A percentile compares a stretch with the other conserved stretches of the same genome.
These are phyloP conservation scores for Procapra przewalskii DNA, from an alignment of 2,113 vertebrate genomes.

Conservation along the genomic window DNA sequence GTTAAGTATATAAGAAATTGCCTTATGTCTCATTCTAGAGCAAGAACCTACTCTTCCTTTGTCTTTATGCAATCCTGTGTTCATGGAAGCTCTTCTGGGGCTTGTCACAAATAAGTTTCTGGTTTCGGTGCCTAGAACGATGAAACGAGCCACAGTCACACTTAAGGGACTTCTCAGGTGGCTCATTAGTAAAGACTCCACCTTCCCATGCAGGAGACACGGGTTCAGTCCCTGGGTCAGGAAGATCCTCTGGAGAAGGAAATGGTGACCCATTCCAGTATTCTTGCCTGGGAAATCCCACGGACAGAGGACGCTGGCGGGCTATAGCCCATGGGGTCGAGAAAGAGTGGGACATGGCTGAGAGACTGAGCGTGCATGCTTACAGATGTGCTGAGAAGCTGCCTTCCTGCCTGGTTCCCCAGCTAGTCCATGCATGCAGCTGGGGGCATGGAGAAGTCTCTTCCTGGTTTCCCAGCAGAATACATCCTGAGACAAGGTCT, in stretches of 20 bases:
- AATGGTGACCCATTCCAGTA: not conserved
- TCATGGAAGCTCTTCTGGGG: not conserved
- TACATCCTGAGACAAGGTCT: not conserved
- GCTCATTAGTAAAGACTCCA: not conserved
- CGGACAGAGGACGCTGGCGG: not conserved
- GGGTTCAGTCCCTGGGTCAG: not conserved
- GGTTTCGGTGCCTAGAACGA: not conserved
- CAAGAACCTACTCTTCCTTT: not conserved
- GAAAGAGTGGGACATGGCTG: not conserved
- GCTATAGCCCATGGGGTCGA: not conserved
- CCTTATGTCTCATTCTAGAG: not conserved
- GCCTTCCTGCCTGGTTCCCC: not conserved
- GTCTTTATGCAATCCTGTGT: not conserved
- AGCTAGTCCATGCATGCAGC: accelerated
- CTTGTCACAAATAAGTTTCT: not conserved
- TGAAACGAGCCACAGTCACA: accelerated
- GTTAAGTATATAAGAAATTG: not conserved
- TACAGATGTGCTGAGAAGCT: not conserved
- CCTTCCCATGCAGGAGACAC: not conserved
- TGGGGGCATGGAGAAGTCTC: not conserved
- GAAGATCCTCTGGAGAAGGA: not conserved
- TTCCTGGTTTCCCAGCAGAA: not conserved
- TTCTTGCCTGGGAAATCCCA: not conserved
- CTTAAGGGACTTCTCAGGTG: not conserved
- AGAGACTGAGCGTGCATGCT: not conserved